These are phyloP conservation scores for Mormoops blainvillei DNA, from an alignment of 2,113 vertebrate genomes.

Conservation along the genomic window DNA sequence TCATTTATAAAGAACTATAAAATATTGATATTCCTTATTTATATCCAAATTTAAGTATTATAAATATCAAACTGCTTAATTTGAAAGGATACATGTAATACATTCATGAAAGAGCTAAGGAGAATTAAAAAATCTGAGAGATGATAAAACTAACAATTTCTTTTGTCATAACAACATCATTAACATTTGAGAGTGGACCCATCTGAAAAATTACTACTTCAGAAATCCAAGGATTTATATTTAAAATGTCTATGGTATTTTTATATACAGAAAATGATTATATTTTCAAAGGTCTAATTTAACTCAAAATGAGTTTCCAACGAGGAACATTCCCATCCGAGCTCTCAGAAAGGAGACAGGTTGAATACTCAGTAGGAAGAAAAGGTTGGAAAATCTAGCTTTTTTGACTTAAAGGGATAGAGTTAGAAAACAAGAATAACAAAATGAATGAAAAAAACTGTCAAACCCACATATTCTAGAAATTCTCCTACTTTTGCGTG, in stretches of 20 bases:
- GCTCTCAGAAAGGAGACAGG: not conserved
- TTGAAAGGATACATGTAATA: not conserved
- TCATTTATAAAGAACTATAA: not conserved
- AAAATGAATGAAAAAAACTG: not conserved
- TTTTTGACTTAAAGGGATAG: not conserved
- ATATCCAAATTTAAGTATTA: not conserved
- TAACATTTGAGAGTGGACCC: not conserved
- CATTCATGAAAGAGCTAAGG: not conserved
- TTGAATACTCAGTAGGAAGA: not conserved
- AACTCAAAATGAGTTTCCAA: not conserved
- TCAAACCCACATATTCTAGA: not conserved
- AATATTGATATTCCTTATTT: not conserved
- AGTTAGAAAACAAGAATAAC: not conserved
- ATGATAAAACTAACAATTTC: not conserved
- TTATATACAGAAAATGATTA: not conserved
- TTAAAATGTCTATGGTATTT: not conserved
- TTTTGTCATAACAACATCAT: not conserved
- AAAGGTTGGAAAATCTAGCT: not conserved
- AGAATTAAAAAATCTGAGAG: not conserved
- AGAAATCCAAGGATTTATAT: not conserved
- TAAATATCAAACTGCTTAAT: not conserved
- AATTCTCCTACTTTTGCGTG: not conserved
- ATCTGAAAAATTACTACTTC: not conserved
- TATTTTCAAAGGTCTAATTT: not conserved
- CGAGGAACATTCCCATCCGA: not conserved